Evolutionary conservation across 2,797 vertebrate species (phyloP), one percentile per base, ranked within the genome.

Genomic region (Oryzias sinensis): DNA sequence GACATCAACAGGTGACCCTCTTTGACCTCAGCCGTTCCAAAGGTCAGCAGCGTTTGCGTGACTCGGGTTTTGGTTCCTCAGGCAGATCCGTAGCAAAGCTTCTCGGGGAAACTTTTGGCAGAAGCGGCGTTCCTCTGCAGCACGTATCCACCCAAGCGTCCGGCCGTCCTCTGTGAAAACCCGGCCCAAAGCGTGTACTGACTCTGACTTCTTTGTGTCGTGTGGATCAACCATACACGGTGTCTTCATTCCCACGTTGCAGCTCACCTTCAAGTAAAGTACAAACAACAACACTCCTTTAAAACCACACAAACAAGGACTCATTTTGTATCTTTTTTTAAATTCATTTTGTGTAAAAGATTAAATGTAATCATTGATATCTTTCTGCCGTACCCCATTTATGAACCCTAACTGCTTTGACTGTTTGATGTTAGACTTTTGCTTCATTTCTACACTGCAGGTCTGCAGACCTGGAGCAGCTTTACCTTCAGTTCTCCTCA

Each of bases 401-500:
- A 9, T 11, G 9, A 37, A 37, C 3, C 33, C 9, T 11, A 37
- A 37, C 9, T 8, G 9, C 8, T 3, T 11, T 29, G 27, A 29
- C 27, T 7, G 27, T 8, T 33, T 9, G 2, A 33, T 37, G 3
- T 33, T 11, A 9, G 29, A 37, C 33, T 37, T 37, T 3, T 37
- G 11, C 33, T 37, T 37, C 33, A 13, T 13, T 37, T 37, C 33
- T 13, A 9, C 13, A 37, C 33, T 11, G 9, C 59, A 70, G 84
- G 74, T 88, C 81, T 4, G 14, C 47, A 0, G 84, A 88, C 53
- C 18, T 90, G 50, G 87, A 90, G 71, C 77, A 70, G 61, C 69
- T 89, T 15, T 89, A 90, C 62, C 86, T 87, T 68, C 75, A 81
- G 63, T 86, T 85, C 24, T 87, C 82, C 0, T 83, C 74, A 0